A percentile compares a stretch with the other conserved stretches of the same genome.
Evolutionary conservation across 2,888 invertebrate species (phyloP).

Genomic region (Agrotis ipsilon): DNA sequence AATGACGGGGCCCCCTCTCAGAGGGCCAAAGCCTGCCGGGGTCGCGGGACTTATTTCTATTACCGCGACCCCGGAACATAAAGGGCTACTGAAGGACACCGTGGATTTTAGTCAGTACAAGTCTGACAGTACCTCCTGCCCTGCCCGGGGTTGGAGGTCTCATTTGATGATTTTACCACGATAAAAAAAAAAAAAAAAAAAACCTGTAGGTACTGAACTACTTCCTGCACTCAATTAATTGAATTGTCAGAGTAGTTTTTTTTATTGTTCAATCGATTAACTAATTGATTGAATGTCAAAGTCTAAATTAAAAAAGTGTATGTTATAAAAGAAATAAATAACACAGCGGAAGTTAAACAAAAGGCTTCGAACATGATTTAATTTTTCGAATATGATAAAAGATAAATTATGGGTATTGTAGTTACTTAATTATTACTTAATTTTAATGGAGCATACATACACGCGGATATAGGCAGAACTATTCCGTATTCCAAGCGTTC

Average conservation of each 20-base stretch:
- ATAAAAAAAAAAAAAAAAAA: too few relatives aligned
- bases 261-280: constrained; percentile 20
- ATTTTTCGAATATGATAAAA: constrained; percentile 10
- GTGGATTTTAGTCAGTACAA: too few relatives aligned
- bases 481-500: constrained; percentile 39
- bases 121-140: too few relatives aligned
- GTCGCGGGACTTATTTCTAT: too few relatives aligned
- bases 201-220: neutral
- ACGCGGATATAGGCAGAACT: constrained; percentile 28
- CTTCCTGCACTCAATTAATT: neutral
- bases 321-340: constrained; percentile 8
- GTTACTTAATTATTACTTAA: constrained; percentile 22
- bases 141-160: too few relatives aligned
- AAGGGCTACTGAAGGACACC: too few relatives aligned
- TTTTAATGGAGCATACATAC: neutral
- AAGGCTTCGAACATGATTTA: constrained; percentile 14
- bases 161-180: too few relatives aligned
- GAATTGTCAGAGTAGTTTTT: constrained; percentile 1
- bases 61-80: too few relatives aligned
- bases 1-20: too few relatives aligned
- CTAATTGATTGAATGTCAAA: constrained; percentile 15
- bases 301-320: constrained; percentile 9
- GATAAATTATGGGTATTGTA: neutral
- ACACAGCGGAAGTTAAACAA: constrained; percentile 34
- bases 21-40: too few relatives aligned